Percentiles rank a stretch among this genome's conserved stretches.
Evolutionary conservation across 2,113 vertebrate genomes (phyloP).

Genomic region (Hippocampus guttulatus): DNA sequence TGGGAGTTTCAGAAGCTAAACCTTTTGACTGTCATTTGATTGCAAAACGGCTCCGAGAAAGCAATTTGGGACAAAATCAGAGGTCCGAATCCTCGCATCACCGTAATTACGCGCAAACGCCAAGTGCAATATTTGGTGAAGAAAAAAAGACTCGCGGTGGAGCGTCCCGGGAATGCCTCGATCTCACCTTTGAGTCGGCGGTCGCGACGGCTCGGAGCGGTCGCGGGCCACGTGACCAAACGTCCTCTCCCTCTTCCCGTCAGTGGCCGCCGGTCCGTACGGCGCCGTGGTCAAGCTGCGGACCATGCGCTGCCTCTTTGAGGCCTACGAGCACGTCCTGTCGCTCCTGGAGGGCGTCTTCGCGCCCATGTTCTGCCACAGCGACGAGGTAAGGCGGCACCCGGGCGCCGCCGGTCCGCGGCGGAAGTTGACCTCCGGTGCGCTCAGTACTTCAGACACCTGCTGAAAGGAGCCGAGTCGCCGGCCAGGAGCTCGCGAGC

Average conservation of each 20-base stretch:
- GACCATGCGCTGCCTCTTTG: conserved; percentile 87
- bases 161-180: no score
- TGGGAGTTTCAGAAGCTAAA: no score
- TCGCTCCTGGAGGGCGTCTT: conserved; percentile 92
- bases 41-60: no score
- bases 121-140: no score
- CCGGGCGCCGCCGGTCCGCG: no score
- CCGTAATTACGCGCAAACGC: no score
- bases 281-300: conserved; percentile 88
- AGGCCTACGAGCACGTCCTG: conserved; percentile 95
- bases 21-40: no score
- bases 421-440: background rate
- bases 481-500: conserved; percentile 81
- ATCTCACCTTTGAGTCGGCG: no score
- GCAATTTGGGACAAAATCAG: no score
- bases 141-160: no score
- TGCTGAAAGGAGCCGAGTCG: conserved; percentile 88
- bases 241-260: background rate
- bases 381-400: conserved; percentile 81
- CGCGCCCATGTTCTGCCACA: conserved; percentile 97
- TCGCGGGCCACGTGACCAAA: background rate
- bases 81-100: no score
- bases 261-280: conserved; percentile 85
- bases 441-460: conserved; percentile 88
- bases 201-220: no score